Evolutionary conservation across 2,113 vertebrate genomes (phyloP), one percentile per base, ranked within the genome.

Genomic region (Cyanoramphus novaezelandiae): DNA sequence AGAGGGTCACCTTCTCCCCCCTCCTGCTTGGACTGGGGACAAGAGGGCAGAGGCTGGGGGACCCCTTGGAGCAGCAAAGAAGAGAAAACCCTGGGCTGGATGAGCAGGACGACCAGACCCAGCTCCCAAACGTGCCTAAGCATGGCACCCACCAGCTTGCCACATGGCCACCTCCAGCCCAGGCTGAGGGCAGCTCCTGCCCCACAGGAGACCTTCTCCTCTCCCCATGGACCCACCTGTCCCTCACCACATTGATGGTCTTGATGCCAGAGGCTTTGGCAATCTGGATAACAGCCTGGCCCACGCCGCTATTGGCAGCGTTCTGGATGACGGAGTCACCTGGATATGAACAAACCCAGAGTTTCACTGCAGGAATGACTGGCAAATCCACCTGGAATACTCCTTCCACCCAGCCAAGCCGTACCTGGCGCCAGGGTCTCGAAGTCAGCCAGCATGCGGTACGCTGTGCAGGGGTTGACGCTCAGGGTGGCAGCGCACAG

Each of bases 251-350:
- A 1, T 99, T 99, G 97, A 99, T 98, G 70, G 99, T 99, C 68
- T 97, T 98, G 92, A 99, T 84, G 88, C 99, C 98, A 3, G 97
- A 98, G 72, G 99, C 98, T 63, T 98, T 98, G 57, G 99, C 99
- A 9, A 99, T 99, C 98, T 99, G 99, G 96, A 99, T 99, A 41
- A 99, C 98, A 17, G 99, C 99, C 97, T 99, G 99, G 17, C 99
- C 99, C 50, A 99, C 99, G 17, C 98, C 98, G 31, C 99, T 99
- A 98, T 99, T 99, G 92, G 99, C 99, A 1, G 98, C 99, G 2
- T 99, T 99, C 98, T 99, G 99, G 96, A 99, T 99, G 87, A 99
- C 31, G 0, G 98, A 98, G 90, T 99, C 99, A 31, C 99, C 99
- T 99, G 97, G 13, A 18, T 9, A 33, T 1, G 46, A 67, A 75